Conservation (phyloP, 2,113 vertebrate species). For the Ammospiza nelsoni region DNA sequence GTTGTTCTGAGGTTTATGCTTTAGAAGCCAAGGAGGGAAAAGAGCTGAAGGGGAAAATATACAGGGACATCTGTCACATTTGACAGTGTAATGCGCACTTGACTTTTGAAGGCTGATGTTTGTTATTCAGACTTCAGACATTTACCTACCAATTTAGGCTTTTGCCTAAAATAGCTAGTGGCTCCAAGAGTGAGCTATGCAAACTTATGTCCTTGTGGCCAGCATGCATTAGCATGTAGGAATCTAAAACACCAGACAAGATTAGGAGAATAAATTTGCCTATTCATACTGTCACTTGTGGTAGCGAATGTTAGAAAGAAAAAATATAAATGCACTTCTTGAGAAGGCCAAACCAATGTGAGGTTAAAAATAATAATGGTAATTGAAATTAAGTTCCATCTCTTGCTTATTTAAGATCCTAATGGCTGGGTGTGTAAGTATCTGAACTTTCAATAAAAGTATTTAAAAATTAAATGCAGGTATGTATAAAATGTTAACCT, state of each 20-base stretch:
- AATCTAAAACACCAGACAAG: not conserved
- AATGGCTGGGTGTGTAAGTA: not conserved
- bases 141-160: conserved; percentile 12
- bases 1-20: not conserved
- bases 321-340: not conserved
- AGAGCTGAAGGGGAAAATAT: not conserved
- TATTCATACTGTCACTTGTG: not conserved
- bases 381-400: not conserved
- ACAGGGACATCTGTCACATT: conserved; percentile 2
- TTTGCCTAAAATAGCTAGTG: conserved; percentile 3
- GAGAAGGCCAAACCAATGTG: not conserved
- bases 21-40: not conserved
- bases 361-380: not conserved
- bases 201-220: not conserved
- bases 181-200: not conserved
- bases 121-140: not conserved
- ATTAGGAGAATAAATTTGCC: not conserved
- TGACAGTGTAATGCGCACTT: not conserved
- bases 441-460: not conserved
- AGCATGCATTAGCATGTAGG: not conserved
- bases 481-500: not conserved
- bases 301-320: not conserved
- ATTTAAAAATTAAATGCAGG: not conserved
- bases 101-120: not conserved
- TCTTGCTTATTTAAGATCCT: not conserved